A percentile compares a stretch with the other conserved stretches of the same genome.
These are phyloP conservation scores for Andrena marginata DNA, from an alignment of 2,888 invertebrate species.

Conservation along the genomic window DNA sequence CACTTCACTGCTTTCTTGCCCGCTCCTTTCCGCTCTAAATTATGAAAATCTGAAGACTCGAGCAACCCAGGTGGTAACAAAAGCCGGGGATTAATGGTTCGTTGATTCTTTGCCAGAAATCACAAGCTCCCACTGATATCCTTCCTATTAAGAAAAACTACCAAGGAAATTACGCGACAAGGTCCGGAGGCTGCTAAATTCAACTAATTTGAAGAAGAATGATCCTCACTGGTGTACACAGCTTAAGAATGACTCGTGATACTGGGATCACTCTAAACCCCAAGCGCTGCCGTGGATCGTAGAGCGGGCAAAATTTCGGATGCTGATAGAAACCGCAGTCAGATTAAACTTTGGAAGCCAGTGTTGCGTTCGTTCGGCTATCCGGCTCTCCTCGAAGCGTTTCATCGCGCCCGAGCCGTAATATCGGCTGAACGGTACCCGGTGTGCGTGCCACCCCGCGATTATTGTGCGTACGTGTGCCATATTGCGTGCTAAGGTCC, in stretches of 20 bases:
- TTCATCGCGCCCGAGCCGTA: background rate
- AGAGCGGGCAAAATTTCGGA: background rate
- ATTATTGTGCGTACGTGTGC: conserved; percentile 49
- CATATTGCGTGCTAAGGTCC: conserved; percentile 46
- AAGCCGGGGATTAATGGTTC: too few relatives aligned
- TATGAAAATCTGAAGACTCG: too few relatives aligned
- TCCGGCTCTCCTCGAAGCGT: background rate
- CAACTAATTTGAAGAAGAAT: background rate
- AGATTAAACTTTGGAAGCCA: conserved; percentile 19
- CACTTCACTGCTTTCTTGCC: background rate
- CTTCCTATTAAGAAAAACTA: too few relatives aligned
- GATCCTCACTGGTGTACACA: background rate
- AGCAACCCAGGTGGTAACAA: too few relatives aligned
- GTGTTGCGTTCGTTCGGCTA: background rate
- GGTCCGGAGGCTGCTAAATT: background rate
- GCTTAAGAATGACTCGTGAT: background rate
- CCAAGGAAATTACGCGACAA: too few relatives aligned
- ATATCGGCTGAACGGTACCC: background rate
- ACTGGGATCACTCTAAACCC: background rate
- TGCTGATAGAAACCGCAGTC: background rate
- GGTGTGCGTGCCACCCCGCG: conserved; percentile 38
- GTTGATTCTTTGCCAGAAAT: too few relatives aligned
- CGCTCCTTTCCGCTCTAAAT: background rate
- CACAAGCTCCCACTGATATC: too few relatives aligned
- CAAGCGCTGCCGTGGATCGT: background rate